These are phyloP conservation scores for Zapornia atra DNA, from an alignment of 2,113 vertebrate species.

Conservation along the genomic window DNA sequence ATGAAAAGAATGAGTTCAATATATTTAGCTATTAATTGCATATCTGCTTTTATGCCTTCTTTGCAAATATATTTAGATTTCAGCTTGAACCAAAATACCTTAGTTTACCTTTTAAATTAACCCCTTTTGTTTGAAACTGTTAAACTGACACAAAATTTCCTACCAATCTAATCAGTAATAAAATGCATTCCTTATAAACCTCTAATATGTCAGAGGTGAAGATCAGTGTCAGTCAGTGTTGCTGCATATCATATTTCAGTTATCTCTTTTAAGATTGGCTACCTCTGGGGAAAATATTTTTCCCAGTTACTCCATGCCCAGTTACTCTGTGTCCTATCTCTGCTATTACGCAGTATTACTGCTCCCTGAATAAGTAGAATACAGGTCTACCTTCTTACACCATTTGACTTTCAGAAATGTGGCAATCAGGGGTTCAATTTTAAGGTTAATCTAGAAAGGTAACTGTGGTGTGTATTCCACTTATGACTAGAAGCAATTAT, in stretches of 20 bases:
- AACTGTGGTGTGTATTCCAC: background rate
- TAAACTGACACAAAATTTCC: background rate
- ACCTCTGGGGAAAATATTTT: background rate
- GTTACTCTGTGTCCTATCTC: background rate
- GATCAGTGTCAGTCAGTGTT: background rate
- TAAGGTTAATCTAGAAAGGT: background rate
- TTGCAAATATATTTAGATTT: background rate
- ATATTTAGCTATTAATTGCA: background rate
- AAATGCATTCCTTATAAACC: background rate
- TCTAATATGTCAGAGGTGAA: background rate
- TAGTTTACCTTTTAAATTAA: background rate
- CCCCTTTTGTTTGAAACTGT: background rate
- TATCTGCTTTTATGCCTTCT: background rate
- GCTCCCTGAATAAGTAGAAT: background rate
- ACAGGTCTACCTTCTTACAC: background rate
- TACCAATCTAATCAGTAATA: background rate
- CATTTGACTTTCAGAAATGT: background rate
- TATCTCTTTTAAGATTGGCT: background rate
- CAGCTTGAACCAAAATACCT: background rate
- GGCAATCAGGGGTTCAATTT: background rate
- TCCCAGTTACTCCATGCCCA: background rate
- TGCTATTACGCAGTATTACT: background rate
- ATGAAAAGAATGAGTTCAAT: background rate
- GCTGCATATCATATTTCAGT: background rate
- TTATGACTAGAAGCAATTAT: background rate